Base-by-base conservation (phyloP, 2,797 vertebrate genomes). In the Borostomias antarcticus region DNA sequence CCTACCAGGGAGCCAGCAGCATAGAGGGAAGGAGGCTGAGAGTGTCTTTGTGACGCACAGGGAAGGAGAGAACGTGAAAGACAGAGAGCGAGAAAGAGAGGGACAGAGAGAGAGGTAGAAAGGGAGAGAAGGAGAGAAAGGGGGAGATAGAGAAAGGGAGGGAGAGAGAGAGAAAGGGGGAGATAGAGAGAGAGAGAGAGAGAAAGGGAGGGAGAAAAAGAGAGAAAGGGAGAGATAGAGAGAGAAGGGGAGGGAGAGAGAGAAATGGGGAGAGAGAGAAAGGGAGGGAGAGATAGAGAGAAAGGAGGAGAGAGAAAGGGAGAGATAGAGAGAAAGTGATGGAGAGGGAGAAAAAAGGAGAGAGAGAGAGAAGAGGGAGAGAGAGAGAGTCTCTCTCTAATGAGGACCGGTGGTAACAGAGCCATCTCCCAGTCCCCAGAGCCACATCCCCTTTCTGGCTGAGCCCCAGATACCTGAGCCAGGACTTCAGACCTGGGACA, bases 401-500 rank as follows among this genome's bases (percentile, higher is more conserved):
- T 60, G 58, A 60, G 58, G 58, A 60, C 25, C 29, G 19, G 9
- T 25, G 56, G 58, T 45, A 45, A 60, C 23, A 17, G 33, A 59
- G 58, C 25, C 15, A 45, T 59, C 58, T 59, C 35, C 13, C 53
- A 8, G 48, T 21, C 40, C 40, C 40, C 40, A n/a, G 40, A 17
- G 40, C 15, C 3, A 13, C 40, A n/a, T 13, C 40, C 40, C 40
- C 35, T 5, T n/a, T n/a, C 40, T 45, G 40, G 40, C 40, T 45
- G 40, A 45, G 40, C 13, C 40, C 17, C 40, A 45, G 15, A 45
- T 45, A 45, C 40, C 40, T 45, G 40, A 45, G 40, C 17, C 40
- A 15, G 5, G 13, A 4, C 13, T 17, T 45, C 40, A 45, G n/a
- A 45, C 40, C 40, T 17, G n/a, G 40, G 3, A 45, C 40, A 45